Conservation (phyloP, 2,888 invertebrate genomes). For the Spisula subtruncata region DNA sequence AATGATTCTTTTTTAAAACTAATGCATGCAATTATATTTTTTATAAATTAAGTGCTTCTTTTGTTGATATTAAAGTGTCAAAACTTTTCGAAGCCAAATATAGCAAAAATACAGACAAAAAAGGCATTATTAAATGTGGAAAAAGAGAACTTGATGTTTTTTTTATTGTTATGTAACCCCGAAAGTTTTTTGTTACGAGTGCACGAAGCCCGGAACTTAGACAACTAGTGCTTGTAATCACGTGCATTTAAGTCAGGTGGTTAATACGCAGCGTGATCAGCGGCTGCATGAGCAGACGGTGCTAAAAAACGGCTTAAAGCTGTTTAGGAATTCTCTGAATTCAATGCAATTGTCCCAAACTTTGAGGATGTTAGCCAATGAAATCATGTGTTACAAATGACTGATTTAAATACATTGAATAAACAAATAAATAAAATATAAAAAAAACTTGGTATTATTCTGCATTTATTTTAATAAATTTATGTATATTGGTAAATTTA, state of each 20-base stretch:
- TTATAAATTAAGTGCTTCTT: background rate
- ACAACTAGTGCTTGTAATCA: background rate
- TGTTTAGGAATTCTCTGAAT: too few relatives aligned
- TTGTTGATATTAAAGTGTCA: background rate
- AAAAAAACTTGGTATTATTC: too few relatives aligned
- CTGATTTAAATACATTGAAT: too few relatives aligned
- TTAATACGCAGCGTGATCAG: too few relatives aligned
- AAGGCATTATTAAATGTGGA: background rate
- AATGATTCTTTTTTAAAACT: background rate
- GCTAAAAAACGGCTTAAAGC: too few relatives aligned
- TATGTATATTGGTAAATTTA: too few relatives aligned
- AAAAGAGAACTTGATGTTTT: background rate
- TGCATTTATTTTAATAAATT: too few relatives aligned
- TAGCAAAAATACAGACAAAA: background rate
- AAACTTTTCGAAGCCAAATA: background rate
- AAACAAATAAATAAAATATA: too few relatives aligned
- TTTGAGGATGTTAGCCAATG: too few relatives aligned
- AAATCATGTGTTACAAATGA: too few relatives aligned
- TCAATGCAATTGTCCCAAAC: too few relatives aligned
- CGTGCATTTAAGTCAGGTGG: background rate
- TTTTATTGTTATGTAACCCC: background rate
- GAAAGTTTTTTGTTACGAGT: background rate
- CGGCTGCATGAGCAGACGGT: too few relatives aligned
- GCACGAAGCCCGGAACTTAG: background rate
- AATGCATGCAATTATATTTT: conserved; percentile 15